Evolutionary conservation across 2,797 vertebrate genomes (phyloP).

Genomic region (Mus caroli): DNA sequence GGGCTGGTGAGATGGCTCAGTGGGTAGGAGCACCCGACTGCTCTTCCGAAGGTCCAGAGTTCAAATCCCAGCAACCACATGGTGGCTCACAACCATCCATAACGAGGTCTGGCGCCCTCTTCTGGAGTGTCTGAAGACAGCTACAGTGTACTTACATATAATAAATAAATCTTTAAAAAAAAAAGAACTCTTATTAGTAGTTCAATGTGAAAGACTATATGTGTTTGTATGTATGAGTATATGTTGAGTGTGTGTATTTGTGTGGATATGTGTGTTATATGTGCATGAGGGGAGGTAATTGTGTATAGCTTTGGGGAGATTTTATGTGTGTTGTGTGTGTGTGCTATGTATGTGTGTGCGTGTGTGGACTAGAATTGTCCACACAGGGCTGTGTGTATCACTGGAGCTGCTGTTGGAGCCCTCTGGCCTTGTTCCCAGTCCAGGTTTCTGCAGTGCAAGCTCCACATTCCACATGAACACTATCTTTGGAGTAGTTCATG

Average conservation of each 20-base stretch:
- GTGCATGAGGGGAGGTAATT: not conserved
- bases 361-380: not conserved
- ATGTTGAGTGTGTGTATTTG: no score
- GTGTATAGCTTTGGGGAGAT: not conserved
- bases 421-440: not conserved
- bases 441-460: not conserved
- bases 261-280: no score
- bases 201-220: not conserved
- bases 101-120: no score
- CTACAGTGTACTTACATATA: no score
- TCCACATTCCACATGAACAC: not conserved
- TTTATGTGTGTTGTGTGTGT: not conserved
- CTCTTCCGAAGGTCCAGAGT: no score
- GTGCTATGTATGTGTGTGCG: not conserved
- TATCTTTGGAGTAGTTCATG: not conserved
- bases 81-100: no score
- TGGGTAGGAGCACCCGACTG: no score
- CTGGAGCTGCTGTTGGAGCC: not conserved
- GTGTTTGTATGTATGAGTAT: no score
- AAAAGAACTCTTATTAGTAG: not conserved
- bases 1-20: no score
- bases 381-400: not conserved
- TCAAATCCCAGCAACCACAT: no score
- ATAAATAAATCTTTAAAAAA: no score
- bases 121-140: no score